Conservation (phyloP, 2,113 vertebrate species). For the Cyprinus carpio region DNA sequence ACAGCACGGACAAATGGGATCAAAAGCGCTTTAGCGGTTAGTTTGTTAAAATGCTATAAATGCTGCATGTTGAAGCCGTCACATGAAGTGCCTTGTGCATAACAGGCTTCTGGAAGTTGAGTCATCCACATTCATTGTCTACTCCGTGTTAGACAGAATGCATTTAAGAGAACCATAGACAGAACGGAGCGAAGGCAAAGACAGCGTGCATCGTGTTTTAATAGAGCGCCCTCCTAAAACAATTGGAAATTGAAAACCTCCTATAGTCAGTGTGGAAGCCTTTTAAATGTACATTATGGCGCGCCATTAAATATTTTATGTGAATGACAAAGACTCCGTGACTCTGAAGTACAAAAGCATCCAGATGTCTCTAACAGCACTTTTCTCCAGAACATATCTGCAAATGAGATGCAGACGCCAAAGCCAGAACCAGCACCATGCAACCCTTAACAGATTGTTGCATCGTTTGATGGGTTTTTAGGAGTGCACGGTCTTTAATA, state of each 20-base stretch:
- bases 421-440: slow-evolving; percentile 6
- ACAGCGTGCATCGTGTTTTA: neutral
- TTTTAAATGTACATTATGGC: slow-evolving; percentile 41
- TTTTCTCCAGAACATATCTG: slow-evolving; percentile 34
- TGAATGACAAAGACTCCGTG: slow-evolving; percentile 46
- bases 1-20: slow-evolving; percentile 7
- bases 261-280: slow-evolving; percentile 36
- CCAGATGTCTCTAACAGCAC: slow-evolving; percentile 1
- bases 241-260: slow-evolving; percentile 17
- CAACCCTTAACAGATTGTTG: slow-evolving; percentile 44
- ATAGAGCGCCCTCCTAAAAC: slow-evolving; percentile 18
- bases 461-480: slow-evolving; percentile 42
- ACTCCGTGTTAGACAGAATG: neutral
- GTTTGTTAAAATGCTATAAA: slow-evolving; percentile 11
- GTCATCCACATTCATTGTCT: slow-evolving; percentile 23
- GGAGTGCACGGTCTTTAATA: slow-evolving; percentile 4
- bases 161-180: slow-evolving; percentile 14
- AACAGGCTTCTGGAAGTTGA: neutral
- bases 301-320: slow-evolving; percentile 50
- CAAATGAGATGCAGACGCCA: slow-evolving; percentile 7
- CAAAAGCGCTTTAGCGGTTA: neutral
- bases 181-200: slow-evolving; percentile 23
- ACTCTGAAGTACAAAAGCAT: slow-evolving; percentile 21
- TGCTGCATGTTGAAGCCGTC: slow-evolving; percentile 3
- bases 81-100: slow-evolving; percentile 25